Evolutionary conservation across 2,888 invertebrate genomes (phyloP), one percentile per base, ranked within the genome.

Genomic region (Plusia festucae): DNA sequence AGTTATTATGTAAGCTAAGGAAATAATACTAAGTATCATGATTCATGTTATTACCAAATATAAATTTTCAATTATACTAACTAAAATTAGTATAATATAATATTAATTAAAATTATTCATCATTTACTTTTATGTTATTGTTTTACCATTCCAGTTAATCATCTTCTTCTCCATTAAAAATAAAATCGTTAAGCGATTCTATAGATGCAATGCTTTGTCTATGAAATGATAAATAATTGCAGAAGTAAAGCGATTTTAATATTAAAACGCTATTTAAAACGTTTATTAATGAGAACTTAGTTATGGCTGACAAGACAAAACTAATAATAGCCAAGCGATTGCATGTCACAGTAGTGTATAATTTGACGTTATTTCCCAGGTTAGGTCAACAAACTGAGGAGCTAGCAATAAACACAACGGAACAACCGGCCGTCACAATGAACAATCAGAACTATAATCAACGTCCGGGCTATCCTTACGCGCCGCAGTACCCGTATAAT

Each of bases 341-440:
- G 66, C 61, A 58, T 34, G 4, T 8, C 2, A 18, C 40, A 70
- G 60, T 32, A 51, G 15, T 51, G 51, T 40, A 52, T 20, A 68
- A 60, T 63, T 60, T 52, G 52, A 22, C 34, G 67, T 61, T 73
- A 60, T 24, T 70, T 91, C 90, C 22, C 90, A 95, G 95, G 79
- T 88, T 93, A 78, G 90, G 90, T 46, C 91, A 90, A 71, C 92
- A 94, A 82, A 88, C 93, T n/a, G 94, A 95, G 75, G 94, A 94
- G 58, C 68, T 91, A 49, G 82, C 90, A 60, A 55, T 91, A 57
- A 89, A 78, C 61, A 83, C 88, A 4, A 79, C 90, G 27, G 93
- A 91, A 34, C 83, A 86, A 64, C 70, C 87, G 15, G 82, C 87
- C 32, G 72, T 58, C 58, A 88, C 87, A 68, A 94, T 94, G 94